Evolutionary conservation across 2,113 vertebrate genomes (phyloP).

Genomic region (Tetraodon nigroviridis): DNA sequence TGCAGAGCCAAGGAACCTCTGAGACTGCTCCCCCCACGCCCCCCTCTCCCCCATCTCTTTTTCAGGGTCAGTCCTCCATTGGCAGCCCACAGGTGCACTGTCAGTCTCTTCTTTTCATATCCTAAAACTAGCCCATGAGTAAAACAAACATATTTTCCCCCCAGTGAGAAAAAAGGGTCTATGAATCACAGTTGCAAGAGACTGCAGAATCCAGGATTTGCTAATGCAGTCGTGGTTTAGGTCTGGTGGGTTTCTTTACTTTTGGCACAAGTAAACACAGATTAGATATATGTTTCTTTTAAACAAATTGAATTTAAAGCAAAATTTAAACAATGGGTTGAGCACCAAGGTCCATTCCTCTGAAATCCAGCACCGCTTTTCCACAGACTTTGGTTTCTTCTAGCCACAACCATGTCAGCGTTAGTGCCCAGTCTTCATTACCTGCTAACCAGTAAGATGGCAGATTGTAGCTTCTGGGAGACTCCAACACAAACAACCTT

Average conservation of each 20-base stretch:
- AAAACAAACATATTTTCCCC: conserved; percentile 58
- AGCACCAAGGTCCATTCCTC: neutral
- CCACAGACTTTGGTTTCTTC: too few species aligned
- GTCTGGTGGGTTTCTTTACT: neutral
- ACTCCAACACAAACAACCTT: neutral
- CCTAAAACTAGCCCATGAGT: conserved; percentile 38
- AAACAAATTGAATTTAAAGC: neutral
- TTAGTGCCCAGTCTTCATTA: neutral
- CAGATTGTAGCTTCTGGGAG: neutral
- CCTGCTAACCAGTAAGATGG: neutral
- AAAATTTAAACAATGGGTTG: neutral
- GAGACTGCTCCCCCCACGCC: conserved; percentile 19
- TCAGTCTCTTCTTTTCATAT: conserved; percentile 53
- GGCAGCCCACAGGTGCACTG: conserved; percentile 67
- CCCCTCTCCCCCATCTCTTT: conserved; percentile 25
- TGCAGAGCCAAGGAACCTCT: conserved; percentile 71
- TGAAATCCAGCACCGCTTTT: too few species aligned
- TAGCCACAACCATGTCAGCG: too few species aligned
- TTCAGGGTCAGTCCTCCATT: conserved; percentile 53
- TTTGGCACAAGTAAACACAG: neutral
- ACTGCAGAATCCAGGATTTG: neutral
- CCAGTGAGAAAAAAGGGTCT: conserved; percentile 4
- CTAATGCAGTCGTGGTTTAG: neutral
- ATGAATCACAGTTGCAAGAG: neutral
- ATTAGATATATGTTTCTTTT: neutral